Base-by-base conservation (phyloP, 2,113 vertebrate genomes). In the Setophaga petechia region DNA sequence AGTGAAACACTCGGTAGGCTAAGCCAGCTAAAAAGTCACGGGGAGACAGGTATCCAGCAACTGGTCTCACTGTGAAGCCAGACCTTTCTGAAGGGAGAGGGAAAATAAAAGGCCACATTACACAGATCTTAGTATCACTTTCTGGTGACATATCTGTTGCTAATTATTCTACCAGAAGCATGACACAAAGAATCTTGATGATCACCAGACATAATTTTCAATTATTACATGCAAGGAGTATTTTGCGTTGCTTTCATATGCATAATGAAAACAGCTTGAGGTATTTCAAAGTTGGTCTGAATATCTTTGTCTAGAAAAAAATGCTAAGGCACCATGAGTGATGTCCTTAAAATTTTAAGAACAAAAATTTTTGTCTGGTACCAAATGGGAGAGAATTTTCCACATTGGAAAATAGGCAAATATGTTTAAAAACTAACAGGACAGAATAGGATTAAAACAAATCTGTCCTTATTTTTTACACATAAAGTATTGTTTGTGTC, bases 1-100 rank as follows among this genome's bases (percentile, higher is more conserved):
- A 99, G 92, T 99, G 99, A 92, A 99, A 99, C 55, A 99, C 99
- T 94, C 99, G 96, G 85, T 99, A 99, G 4, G 99, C 99, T 94
- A 99, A 96, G 85, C 99, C 99, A 10, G 99, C 99, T 96, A 99
- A 97, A 93, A 99, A 99, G 84, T 99, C 99, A 55, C 99, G 97
- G 2, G 99, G 99, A 47, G 99, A 99, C 61, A 99, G 97, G 83
- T 99, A 99, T 15, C 99, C 99, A 58, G 99, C 99, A 44, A 99
- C 99, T 0, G 99, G 99, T 66, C 99, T 98, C 76, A 99, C 99
- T 0, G 98, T 98, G 97, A 99, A 99, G 19, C 99, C 99, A 51
- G 99, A 99, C 44, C 98, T 98, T 97, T 99, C 99, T 99, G 97
- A 79, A 97, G 47, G 94, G 96, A 79, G 88, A 71, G 57, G 97